Base-by-base conservation (phyloP, 2,797 vertebrate genomes). In the Microtus californicus region DNA sequence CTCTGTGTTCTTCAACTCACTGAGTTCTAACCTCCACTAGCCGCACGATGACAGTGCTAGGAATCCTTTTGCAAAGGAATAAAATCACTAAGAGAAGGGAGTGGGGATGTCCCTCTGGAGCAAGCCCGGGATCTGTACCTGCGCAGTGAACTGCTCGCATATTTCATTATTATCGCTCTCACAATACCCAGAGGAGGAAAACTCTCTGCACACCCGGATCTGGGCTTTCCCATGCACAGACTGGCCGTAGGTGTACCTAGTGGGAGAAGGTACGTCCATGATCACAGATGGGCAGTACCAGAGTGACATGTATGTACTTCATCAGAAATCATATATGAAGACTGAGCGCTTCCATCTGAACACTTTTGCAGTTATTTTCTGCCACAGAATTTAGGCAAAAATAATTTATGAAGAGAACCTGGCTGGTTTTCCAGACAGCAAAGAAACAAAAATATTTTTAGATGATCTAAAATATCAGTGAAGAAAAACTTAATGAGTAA, bases 191-290 rank as follows among this genome's bases (percentile, higher is more conserved):
- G 97, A 97, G 37, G 96, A 96, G 79, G 96, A 93, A 94, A 97
- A 95, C 88, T 97, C 85, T 76, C 98, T 98, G 97, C 98, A 98
- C 67, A 98, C 96, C 0, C 43, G 98, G 51, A 98, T 95, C 45
- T 97, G 97, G 40, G 95, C 97, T 95, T 97, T 98, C 1, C 98
- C 98, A 86, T 98, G 97, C 65, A 98, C 97, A 82, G 97, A 90
- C 2, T 98, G 98, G n/a, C 98, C 98, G 34, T 96, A 98, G 5
- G 97, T 98, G 51, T 98, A 98, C 93, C 98, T 98, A 79, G 19
- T 12, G 5, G 79, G 94, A 82, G 97, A 76, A 51, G 88, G n/a
- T 83, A 40, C 7, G 67, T 0, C 77, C 69, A 4, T 73, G 1
- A 71, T 96, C 48, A 92, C 5, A 48, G 23, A 29, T 7, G 51